Evolutionary conservation across 2,797 vertebrate species (phyloP), one percentile per base, ranked within the genome.

Genomic region (Neomorphus geoffroyi): DNA sequence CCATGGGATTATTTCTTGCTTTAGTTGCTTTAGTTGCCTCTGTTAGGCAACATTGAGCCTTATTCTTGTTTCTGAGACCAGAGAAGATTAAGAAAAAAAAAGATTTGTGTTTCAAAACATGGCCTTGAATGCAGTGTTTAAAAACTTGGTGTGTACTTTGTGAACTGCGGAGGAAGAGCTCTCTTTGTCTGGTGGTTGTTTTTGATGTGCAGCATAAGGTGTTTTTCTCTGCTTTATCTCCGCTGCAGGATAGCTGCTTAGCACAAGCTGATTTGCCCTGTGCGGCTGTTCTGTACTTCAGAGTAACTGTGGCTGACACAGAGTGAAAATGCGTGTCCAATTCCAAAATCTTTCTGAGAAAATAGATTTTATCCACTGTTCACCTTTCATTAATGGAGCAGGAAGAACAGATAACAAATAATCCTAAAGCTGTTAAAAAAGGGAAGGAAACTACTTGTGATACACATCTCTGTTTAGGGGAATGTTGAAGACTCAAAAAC

Each of bases 241-340:
- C 67, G 33, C 78, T 85, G 73, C 62, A 62, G 85, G 58, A 41
- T 50, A 87, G 66, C 86, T 92, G 89, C 82, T 93, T 77, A 91
- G 65, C 77, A 33, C 80, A 73, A 87, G 78, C 94, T 85, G 88
- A 86, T 93, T 84, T 95, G 26, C 43, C 32, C 41, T 67, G 0
- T 24, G 8, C 1, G 0, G 43, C 77, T 91, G 39, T 86, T 71
- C 5, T 0, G 15, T 79, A 13, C 39, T 84, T 62, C 30, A 81
- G 69, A 45, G 12, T 78, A 66, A 62, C 77, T 26, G 43, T 41
- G 77, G 22, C 74, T 72, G 69, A 37, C 4, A 6, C 32, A 35
- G 39, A 21, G 37, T 57, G 54, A 77, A 23, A 7, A 6, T 45
- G 26, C 1, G 15, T 6, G 1, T 61, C 54, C 53, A 43, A 1